Percentiles rank a stretch among this genome's conserved stretches.
Conservation (phyloP, 2,797 vertebrate species). For the Sebastolobus altivelis region DNA sequence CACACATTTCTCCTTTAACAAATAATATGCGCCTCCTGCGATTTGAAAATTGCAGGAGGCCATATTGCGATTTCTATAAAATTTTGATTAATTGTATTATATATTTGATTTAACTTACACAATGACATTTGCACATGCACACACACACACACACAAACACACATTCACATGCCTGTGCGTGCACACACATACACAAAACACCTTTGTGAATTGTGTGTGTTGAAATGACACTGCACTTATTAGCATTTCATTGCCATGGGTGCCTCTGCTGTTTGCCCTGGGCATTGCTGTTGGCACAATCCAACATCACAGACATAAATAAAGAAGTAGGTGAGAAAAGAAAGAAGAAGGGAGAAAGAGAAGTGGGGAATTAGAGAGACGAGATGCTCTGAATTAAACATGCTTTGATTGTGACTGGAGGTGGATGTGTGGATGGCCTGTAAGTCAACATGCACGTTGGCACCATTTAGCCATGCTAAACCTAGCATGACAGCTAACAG, state of each 20-base stretch:
- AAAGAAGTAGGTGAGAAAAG: constrained; percentile 30
- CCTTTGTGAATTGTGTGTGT: constrained; percentile 53
- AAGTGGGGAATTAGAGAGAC: constrained; percentile 15
- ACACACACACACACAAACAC: background rate
- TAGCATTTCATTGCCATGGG: constrained; percentile 75
- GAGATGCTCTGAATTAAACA: constrained; percentile 66
- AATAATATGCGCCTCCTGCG: too few species aligned
- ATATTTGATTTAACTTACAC: background rate
- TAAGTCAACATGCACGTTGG: constrained; percentile 42
- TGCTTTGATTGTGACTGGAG: constrained; percentile 51
- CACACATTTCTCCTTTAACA: too few species aligned
- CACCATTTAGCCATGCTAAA: constrained; percentile 49
- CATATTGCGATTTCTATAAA: too few species aligned
- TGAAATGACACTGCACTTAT: constrained; percentile 76
- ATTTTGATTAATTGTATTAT: background rate
- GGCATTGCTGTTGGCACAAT: constrained; percentile 77
- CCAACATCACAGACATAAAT: constrained; percentile 69
- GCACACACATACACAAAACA: constrained; percentile 27
- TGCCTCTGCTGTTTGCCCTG: constrained; percentile 75
- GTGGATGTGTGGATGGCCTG: constrained; percentile 27
- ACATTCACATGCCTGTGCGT: constrained; percentile 10
- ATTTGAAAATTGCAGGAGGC: too few species aligned
- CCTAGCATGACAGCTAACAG: constrained; percentile 39
- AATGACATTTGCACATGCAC: background rate
- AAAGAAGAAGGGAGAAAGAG: background rate